Percentiles rank a stretch among this genome's conserved stretches.
These are phyloP conservation scores for Geotrupes spiniger DNA, from an alignment of 2,888 invertebrate genomes.

Conservation along the genomic window DNA sequence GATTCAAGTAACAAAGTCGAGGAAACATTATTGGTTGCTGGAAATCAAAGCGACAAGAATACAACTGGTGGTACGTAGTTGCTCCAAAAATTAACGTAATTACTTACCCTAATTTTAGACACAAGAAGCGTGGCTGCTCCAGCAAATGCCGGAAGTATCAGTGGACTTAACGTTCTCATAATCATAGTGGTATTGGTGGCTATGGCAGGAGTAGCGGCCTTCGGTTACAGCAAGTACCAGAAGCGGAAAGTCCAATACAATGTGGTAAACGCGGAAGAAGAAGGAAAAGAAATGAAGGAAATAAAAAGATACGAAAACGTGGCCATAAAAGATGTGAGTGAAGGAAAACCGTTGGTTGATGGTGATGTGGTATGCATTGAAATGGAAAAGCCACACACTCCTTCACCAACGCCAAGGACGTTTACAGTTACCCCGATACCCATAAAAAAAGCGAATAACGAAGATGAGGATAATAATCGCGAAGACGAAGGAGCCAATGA, in stretches of 20 bases:
- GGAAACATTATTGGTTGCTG: too few relatives aligned
- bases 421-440: neutral
- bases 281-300: slow-evolving; percentile 32
- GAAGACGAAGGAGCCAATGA: slow-evolving; percentile 8
- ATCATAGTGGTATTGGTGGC: slow-evolving; percentile 50
- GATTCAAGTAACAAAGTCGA: too few relatives aligned
- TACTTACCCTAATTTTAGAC: neutral
- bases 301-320: slow-evolving; percentile 27
- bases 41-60: too few relatives aligned
- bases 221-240: slow-evolving; percentile 59
- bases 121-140: neutral
- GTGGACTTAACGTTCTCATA: slow-evolving; percentile 9
- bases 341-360: slow-evolving; percentile 42
- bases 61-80: neutral
- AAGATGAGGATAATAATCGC: neutral
- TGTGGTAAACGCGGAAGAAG: slow-evolving; percentile 42
- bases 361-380: slow-evolving; percentile 20
- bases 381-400: slow-evolving; percentile 6
- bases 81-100: neutral
- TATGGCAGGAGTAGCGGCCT: slow-evolving; percentile 54
- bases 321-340: slow-evolving; percentile 23
- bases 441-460: neutral
- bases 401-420: slow-evolving; percentile 3
- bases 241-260: slow-evolving; percentile 32
- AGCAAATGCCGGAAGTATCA: slow-evolving; percentile 5